phyloP scores from a whole-genome alignment of 2,797 vertebrate genomes.

The Danio tinwini region DNA sequence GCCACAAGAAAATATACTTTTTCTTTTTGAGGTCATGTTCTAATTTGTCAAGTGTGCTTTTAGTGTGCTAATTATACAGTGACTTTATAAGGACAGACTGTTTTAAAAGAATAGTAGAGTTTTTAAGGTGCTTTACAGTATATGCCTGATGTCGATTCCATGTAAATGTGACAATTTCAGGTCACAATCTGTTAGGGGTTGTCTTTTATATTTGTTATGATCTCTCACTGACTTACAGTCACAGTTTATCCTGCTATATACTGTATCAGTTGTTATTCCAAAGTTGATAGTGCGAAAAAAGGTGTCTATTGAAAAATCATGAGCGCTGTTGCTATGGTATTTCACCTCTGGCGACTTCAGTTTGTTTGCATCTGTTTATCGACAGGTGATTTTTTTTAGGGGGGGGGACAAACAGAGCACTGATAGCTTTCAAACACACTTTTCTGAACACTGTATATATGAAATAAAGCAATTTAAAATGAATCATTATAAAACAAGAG shows the following conservation, averaged over 20 bases:
- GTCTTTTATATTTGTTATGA: background rate
- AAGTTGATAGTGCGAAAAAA: background rate
- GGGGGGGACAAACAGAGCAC: conserved; percentile 8
- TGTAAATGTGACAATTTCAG: background rate
- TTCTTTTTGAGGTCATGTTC: background rate
- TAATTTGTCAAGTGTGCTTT: background rate
- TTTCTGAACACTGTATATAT: background rate
- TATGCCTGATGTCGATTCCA: background rate
- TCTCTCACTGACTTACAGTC: background rate
- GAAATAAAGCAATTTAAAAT: background rate
- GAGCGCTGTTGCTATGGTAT: background rate
- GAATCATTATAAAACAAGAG: background rate
- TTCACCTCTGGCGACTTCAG: background rate
- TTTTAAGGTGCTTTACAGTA: background rate
- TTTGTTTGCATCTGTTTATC: background rate
- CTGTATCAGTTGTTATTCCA: background rate
- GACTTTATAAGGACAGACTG: background rate
- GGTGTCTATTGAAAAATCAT: background rate
- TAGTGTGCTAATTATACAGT: background rate
- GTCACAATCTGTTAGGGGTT: background rate
- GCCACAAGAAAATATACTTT: background rate
- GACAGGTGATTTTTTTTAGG: background rate
- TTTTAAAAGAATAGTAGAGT: background rate
- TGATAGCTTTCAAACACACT: background rate
- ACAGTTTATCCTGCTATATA: background rate